A percentile compares a stretch with the other conserved stretches of the same genome.
These are phyloP conservation scores for Tympanuchus pallidicinctus DNA, from an alignment of 2,113 vertebrate genomes.

Conservation along the genomic window DNA sequence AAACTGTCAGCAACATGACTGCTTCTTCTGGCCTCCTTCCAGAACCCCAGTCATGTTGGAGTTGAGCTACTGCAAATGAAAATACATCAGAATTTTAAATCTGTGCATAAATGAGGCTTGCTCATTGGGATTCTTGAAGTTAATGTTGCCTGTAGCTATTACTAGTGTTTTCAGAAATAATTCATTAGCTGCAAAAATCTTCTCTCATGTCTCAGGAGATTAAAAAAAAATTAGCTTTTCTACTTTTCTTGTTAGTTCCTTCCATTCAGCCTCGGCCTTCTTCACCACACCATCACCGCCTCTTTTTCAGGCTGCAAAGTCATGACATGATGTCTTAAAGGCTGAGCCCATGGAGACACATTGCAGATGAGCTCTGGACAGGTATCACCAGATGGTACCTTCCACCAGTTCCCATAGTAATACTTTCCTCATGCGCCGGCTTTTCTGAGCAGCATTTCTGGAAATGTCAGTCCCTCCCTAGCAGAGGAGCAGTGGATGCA, in stretches of 20 bases:
- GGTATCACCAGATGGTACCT: background rate
- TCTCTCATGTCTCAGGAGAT: background rate
- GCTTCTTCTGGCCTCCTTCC: conserved; percentile 31
- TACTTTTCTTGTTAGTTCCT: background rate
- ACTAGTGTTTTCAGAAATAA: conserved; percentile 63
- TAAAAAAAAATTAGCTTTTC: conserved; percentile 2
- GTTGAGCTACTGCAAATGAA: conserved; percentile 49
- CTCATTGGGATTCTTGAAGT: conserved; percentile 49
- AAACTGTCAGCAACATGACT: background rate
- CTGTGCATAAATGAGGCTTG: conserved; percentile 1
- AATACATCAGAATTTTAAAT: conserved; percentile 50
- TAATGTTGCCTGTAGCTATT: conserved; percentile 46
- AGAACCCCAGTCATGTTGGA: conserved; percentile 19
- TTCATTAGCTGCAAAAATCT: conserved; percentile 56
- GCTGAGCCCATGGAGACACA: background rate
- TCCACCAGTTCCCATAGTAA: background rate
- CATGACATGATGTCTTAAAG: background rate
- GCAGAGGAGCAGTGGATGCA: background rate
- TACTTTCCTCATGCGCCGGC: rapidly evolving
- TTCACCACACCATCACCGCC: background rate
- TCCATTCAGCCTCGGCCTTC: background rate
- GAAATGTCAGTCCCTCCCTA: background rate
- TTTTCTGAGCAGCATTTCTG: background rate
- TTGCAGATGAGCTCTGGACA: background rate
- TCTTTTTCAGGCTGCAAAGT: background rate